Percentiles rank a stretch among this genome's conserved stretches.
phyloP scores from a whole-genome alignment of 2,797 vertebrate genomes.

The Sebastes matsubarae region DNA sequence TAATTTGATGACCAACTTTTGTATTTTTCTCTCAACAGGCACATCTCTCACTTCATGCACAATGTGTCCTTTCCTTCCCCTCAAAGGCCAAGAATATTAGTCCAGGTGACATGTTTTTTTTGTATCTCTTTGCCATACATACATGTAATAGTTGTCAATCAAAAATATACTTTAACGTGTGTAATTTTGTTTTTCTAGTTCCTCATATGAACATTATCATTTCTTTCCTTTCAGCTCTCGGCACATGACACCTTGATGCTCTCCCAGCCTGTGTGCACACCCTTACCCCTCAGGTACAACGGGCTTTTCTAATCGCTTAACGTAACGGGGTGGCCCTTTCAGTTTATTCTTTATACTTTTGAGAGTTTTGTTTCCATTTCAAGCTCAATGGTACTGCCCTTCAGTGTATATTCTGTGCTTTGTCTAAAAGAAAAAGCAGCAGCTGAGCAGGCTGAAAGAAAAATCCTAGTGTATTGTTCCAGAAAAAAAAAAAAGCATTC shows the following conservation, averaged over 20 bases:
- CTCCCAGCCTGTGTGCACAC: slow-evolving; percentile 97
- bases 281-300: slow-evolving; percentile 94
- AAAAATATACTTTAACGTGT: not conserved
- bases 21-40: slow-evolving; percentile 78
- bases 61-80: slow-evolving; percentile 97
- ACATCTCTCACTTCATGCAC: slow-evolving; percentile 99
- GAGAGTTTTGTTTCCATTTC: not conserved
- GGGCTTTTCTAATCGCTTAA: not conserved
- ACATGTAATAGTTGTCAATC: not conserved
- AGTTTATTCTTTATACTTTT: not conserved
- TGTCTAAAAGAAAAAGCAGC: not conserved
- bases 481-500: slow-evolving; percentile 37
- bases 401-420: not conserved
- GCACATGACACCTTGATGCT: slow-evolving; percentile 92
- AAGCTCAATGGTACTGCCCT: not conserved
- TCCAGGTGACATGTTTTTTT: slow-evolving; percentile 85
- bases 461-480: slow-evolving; percentile 7
- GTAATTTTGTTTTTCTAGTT: not conserved
- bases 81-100: slow-evolving; percentile 96
- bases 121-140: not conserved
- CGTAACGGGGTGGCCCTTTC: not conserved
- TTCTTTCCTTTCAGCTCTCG: slow-evolving; percentile 86
- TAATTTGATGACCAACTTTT: not conserved
- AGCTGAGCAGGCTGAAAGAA: not conserved
- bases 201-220: not conserved